Evolutionary conservation across 2,888 invertebrate species (phyloP), one percentile per base, ranked within the genome.

Genomic region (Didymodactylos carnosus): DNA sequence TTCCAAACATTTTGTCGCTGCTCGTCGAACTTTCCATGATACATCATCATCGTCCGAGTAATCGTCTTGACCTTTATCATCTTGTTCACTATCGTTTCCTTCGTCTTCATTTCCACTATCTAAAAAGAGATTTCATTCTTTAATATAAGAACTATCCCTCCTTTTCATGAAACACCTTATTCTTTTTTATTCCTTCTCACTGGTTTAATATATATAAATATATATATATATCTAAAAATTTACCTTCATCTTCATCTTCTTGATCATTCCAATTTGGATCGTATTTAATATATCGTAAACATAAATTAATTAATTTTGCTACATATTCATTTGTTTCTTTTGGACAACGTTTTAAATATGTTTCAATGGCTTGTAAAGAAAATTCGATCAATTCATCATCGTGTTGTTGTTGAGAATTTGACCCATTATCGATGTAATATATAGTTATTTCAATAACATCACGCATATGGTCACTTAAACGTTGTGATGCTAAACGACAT

Each of bases 201-300:
- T n/a, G n/a, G n/a, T n/a, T n/a, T n/a, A n/a, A n/a, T n/a, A n/a
- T n/a, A n/a, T n/a, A n/a, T n/a, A n/a, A n/a, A n/a, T n/a, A n/a
- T n/a, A n/a, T n/a, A n/a, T n/a, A n/a, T n/a, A n/a, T n/a, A n/a
- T n/a, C n/a, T n/a, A n/a, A n/a, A n/a, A n/a, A n/a, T n/a, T n/a
- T n/a, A n/a, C n/a, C n/a, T n/a, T n/a, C n/a, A n/a, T n/a, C n/a
- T n/a, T n/a, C n/a, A n/a, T n/a, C n/a, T n/a, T n/a, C 84, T 82
- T 94, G 97, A 80, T 98, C 98, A 84, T 97, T 95, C 82, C 98
- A 98, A 84, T 99, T 99, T 0, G 98, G 98, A 85, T 98, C 98
- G 80, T 97, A 94, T 0, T 91, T 91, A 77, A 99, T 88, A 85
- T 92, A 93, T 81, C 89, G 87, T 76, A 95, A 85, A 82, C 94